Evolutionary conservation across 2,113 vertebrate genomes (phyloP).

Genomic region (Capreolus pygargus): DNA sequence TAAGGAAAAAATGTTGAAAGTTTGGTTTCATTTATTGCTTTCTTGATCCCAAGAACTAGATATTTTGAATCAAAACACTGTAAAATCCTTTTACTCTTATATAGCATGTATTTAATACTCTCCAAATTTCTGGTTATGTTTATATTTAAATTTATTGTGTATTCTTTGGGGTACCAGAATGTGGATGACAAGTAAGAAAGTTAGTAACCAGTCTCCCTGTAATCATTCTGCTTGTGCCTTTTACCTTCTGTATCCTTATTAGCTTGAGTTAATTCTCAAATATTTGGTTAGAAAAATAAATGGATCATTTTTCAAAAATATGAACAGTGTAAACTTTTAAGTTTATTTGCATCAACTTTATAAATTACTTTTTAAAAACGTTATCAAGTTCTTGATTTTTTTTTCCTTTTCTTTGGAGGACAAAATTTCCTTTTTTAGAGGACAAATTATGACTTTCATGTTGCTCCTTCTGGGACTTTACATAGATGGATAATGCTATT

Average conservation of each 20-base stretch:
- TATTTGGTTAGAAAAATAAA: neutral
- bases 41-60: neutral
- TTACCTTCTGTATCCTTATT: neutral
- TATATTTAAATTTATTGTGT: neutral
- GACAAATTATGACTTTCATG: neutral
- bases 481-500: neutral
- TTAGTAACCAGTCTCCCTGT: neutral
- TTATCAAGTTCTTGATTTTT: neutral
- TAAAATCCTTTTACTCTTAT: neutral
- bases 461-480: neutral
- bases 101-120: neutral
- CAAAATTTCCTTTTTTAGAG: constrained; percentile 24
- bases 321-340: neutral
- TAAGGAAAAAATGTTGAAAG: neutral
- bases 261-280: neutral
- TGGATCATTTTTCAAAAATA: neutral
- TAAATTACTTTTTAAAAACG: neutral
- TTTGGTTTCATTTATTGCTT: neutral
- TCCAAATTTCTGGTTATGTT: neutral
- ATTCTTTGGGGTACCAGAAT: neutral
- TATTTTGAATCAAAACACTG: neutral
- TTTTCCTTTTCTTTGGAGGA: neutral
- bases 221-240: neutral
- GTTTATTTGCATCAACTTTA: neutral
- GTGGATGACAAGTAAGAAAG: neutral